Evolutionary conservation across 2,888 invertebrate genomes (phyloP).

Genomic region (Parasteatoda lunata): DNA sequence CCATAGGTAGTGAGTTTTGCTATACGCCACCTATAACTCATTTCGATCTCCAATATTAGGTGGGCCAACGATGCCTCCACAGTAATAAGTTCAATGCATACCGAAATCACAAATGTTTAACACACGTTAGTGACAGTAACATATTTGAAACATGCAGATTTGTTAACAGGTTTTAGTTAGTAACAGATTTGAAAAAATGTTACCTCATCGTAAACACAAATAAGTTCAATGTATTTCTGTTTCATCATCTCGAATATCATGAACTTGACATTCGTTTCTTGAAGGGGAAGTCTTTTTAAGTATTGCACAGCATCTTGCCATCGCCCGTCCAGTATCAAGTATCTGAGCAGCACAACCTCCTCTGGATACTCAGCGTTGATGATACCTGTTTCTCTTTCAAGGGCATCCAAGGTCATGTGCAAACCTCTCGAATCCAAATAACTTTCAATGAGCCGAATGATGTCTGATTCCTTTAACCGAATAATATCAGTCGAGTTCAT

Average conservation of each 20-base stretch:
- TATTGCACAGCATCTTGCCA: slow-evolving; percentile 21
- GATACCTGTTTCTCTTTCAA: slow-evolving; percentile 39
- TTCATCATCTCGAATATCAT: slow-evolving; percentile 36
- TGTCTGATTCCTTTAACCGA: slow-evolving; percentile 21
- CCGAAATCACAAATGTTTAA: too few relatives aligned
- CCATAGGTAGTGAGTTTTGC: too few relatives aligned
- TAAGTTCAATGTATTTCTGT: slow-evolving; percentile 44
- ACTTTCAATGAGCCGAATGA: slow-evolving; percentile 18
- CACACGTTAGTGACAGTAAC: too few relatives aligned
- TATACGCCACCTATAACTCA: too few relatives aligned
- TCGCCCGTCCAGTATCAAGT: slow-evolving; percentile 14
- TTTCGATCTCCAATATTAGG: too few relatives aligned
- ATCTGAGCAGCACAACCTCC: slow-evolving; percentile 12
- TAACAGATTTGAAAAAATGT: background rate
- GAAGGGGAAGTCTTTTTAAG: slow-evolving; percentile 1
- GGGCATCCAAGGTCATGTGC: slow-evolving; percentile 11
- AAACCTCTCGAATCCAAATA: slow-evolving; percentile 21
- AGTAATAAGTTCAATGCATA: too few relatives aligned
- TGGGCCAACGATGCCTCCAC: too few relatives aligned
- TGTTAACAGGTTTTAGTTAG: too few relatives aligned
- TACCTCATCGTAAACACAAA: slow-evolving; percentile 47
- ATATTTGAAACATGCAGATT: too few relatives aligned
- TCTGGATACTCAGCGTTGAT: background rate
- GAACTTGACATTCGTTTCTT: slow-evolving; percentile 11
- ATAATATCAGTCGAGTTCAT: slow-evolving; percentile 1